phyloP scores from a whole-genome alignment of 1,140 invertebrate species.

The Drosophila carrolli region DNA sequence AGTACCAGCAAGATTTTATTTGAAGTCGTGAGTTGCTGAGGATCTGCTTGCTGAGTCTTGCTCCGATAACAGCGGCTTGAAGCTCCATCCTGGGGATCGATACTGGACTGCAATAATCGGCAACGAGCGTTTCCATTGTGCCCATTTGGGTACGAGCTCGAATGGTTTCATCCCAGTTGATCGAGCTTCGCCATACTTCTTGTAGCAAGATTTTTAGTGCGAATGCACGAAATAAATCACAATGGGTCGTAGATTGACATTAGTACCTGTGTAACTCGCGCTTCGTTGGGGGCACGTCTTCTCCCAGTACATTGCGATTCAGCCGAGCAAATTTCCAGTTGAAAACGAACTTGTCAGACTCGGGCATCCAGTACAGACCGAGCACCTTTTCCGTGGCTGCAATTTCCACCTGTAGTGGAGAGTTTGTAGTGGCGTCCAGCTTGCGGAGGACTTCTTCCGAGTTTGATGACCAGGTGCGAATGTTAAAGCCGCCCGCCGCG shows the following conservation, averaged over 20 bases:
- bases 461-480: neutral
- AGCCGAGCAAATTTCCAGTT: neutral
- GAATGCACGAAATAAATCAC: neutral
- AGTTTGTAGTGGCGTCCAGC: neutral
- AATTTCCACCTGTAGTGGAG: neutral
- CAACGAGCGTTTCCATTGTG: neutral
- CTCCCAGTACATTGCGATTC: neutral
- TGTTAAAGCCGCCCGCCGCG: too few relatives aligned
- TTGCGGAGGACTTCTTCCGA: neutral
- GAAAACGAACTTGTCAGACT: neutral
- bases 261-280: neutral
- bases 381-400: neutral
- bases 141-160: neutral
- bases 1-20: too few relatives aligned
- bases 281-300: neutral
- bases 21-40: too few relatives aligned
- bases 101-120: neutral
- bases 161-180: neutral
- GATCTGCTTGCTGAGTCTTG: too few relatives aligned
- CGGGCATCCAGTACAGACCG: neutral
- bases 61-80: too few relatives aligned
- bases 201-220: neutral
- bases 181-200: neutral
- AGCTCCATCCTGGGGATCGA: too few relatives aligned
- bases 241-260: neutral